phyloP scores from a whole-genome alignment of 2,113 vertebrate species.

The Sinocyclocheilus rhinocerous region DNA sequence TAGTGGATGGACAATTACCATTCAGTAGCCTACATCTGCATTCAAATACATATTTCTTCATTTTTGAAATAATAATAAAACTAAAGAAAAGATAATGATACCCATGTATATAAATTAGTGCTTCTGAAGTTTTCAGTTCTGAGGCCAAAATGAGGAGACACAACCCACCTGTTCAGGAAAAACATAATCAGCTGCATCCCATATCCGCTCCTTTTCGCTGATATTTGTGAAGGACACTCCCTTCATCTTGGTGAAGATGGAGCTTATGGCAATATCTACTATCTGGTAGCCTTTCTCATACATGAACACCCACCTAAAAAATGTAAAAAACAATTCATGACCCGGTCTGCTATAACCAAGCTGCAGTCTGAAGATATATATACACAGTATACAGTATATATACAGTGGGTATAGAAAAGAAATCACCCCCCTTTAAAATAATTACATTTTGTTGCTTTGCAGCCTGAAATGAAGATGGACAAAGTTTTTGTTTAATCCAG shows the following conservation, averaged over 20 bases:
- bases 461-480: too few species aligned
- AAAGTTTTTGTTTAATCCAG: too few species aligned
- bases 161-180: conserved; percentile 88
- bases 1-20: neutral
- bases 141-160: neutral
- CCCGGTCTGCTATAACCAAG: neutral
- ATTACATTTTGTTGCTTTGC: too few species aligned
- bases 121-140: neutral
- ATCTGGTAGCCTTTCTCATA: conserved; percentile 97
- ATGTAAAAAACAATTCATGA: neutral
- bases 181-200: conserved; percentile 92
- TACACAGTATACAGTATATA: too few species aligned
- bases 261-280: conserved; percentile 85
- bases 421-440: too few species aligned
- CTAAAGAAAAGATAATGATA: too few species aligned
- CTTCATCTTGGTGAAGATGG: conserved; percentile 92
- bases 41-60: neutral
- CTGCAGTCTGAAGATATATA: neutral
- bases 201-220: conserved; percentile 73
- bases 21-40: neutral
- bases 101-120: too few species aligned
- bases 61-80: neutral
- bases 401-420: too few species aligned
- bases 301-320: conserved; percentile 92
- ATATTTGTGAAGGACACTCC: conserved; percentile 83